Conservation (phyloP, 2,888 invertebrate species). For the Cataglyphis albicans region DNA sequence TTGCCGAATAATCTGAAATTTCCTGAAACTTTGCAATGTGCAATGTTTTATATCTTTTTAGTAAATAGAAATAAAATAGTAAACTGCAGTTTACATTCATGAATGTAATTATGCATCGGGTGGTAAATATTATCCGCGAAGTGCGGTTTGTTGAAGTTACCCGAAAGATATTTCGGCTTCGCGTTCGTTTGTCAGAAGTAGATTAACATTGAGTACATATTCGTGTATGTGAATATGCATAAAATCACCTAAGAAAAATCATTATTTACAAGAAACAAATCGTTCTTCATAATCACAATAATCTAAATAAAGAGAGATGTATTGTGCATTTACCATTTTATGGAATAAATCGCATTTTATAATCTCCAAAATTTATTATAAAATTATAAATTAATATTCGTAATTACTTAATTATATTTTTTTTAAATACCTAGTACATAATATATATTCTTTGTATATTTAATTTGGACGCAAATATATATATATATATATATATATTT, state of each 20-base stretch:
- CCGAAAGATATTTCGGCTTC: constrained; percentile 42
- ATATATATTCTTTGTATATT: background rate
- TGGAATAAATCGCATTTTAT: background rate
- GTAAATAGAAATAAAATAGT: constrained; percentile 18
- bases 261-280: constrained; percentile 21
- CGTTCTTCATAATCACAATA: background rate
- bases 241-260: constrained; percentile 12
- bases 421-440: background rate
- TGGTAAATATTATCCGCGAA: constrained; percentile 28
- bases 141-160: constrained; percentile 20
- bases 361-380: background rate
- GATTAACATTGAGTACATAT: constrained; percentile 33
- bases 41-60: background rate
- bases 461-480: background rate
- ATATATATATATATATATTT: background rate
- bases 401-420: background rate
- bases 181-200: constrained; percentile 38
- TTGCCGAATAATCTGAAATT: background rate
- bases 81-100: constrained; percentile 28
- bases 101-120: constrained; percentile 40
- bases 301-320: background rate
- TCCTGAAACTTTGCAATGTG: constrained; percentile 8
- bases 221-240: background rate
- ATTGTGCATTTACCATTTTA: background rate
- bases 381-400: background rate